phyloP scores from a whole-genome alignment of 2,888 invertebrate genomes.

The Himalopsyche japonica region DNA sequence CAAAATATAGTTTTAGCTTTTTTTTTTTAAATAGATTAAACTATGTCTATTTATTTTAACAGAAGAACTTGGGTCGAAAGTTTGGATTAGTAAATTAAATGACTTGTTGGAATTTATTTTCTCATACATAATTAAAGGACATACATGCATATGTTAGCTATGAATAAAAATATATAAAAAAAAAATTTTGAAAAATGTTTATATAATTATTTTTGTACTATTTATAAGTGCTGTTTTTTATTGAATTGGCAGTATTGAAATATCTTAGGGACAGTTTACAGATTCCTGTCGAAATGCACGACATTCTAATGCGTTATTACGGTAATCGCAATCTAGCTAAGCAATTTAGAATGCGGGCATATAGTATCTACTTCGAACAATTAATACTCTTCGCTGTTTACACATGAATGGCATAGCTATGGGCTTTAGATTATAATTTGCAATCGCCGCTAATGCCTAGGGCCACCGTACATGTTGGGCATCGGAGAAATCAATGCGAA shows the following conservation, averaged over 20 bases:
- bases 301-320: not conserved
- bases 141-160: no score
- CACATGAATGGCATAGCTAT: not conserved
- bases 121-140: no score
- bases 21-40: no score
- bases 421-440: not conserved
- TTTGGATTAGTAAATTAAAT: no score
- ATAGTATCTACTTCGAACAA: not conserved
- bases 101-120: no score
- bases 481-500: not conserved
- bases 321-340: not conserved
- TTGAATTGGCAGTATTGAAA: not conserved
- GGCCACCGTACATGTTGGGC: not conserved
- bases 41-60: no score
- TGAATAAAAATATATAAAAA: no score
- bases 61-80: no score
- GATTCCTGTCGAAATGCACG: not conserved
- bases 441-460: not conserved
- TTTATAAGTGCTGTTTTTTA: no score
- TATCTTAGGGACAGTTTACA: not conserved
- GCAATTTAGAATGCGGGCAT: not conserved
- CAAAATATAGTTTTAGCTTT: no score
- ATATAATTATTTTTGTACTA: no score
- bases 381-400: not conserved
- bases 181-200: no score